These are phyloP conservation scores for Bemisia tabaci DNA, from an alignment of 1,140 invertebrate species.

Conservation along the genomic window DNA sequence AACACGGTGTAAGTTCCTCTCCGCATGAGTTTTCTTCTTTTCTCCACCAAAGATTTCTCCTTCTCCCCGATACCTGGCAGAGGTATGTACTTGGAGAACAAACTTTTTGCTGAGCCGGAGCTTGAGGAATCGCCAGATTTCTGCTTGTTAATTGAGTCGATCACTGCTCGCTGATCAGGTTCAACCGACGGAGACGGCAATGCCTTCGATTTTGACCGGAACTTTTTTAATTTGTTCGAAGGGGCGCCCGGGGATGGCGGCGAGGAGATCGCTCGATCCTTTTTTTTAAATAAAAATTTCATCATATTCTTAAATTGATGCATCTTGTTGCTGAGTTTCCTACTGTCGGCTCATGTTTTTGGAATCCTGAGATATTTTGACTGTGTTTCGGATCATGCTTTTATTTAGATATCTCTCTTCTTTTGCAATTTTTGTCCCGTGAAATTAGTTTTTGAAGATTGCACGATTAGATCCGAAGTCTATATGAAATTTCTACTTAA, in stretches of 20 bases:
- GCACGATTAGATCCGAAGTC: too few species aligned
- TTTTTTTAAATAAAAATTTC: not conserved
- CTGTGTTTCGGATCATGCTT: too few species aligned
- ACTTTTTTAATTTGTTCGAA: not conserved
- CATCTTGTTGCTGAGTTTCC: not conserved
- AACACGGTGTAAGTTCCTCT: not conserved
- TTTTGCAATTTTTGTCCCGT: too few species aligned
- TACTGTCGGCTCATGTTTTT: too few species aligned
- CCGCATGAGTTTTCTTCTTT: not conserved
- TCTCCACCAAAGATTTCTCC: not conserved
- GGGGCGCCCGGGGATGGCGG: not conserved
- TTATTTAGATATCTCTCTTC: too few species aligned
- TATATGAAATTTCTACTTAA: too few species aligned
- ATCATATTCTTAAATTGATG: not conserved
- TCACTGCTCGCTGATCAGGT: not conserved
- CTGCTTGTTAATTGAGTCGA: not conserved
- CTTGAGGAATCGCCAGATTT: not conserved
- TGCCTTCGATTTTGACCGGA: not conserved
- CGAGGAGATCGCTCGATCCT: not conserved
- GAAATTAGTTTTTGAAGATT: too few species aligned
- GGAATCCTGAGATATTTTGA: too few species aligned
- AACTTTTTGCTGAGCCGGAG: not conserved
- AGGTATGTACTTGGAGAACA: not conserved
- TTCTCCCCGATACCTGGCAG: not conserved
- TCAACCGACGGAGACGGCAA: not conserved